phyloP scores from a whole-genome alignment of 2,888 invertebrate genomes.

The Eristalis intricaria region DNA sequence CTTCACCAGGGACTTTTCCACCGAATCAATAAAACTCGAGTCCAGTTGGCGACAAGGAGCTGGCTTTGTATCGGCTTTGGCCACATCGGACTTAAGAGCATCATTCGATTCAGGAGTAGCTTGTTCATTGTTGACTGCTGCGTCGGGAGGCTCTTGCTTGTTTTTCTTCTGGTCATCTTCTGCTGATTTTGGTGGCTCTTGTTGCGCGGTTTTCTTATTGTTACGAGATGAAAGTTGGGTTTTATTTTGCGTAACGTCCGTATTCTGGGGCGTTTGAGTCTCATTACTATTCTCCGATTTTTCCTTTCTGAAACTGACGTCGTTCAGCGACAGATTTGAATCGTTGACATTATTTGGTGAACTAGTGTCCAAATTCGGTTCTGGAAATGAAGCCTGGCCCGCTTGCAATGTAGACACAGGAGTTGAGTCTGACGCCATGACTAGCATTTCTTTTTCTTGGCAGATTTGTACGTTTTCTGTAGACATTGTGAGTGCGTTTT shows the following conservation, averaged over 20 bases:
- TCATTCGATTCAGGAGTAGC: constrained; percentile 40
- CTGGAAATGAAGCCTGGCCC: neutral
- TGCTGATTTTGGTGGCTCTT: neutral
- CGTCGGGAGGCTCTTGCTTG: neutral
- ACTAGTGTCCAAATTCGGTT: neutral
- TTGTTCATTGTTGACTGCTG: neutral
- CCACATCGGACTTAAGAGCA: neutral
- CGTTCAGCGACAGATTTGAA: neutral
- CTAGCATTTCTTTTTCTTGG: neutral
- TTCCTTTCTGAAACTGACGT: neutral
- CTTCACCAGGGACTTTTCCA: constrained; percentile 46
- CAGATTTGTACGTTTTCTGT: neutral
- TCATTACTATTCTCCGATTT: neutral
- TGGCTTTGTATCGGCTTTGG: constrained; percentile 14
- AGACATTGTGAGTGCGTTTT: neutral
- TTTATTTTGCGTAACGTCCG: neutral
- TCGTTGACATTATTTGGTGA: neutral
- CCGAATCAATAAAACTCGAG: constrained; percentile 53
- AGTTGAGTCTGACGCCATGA: neutral
- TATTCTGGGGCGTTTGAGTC: neutral
- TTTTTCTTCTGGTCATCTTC: neutral
- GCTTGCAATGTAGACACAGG: neutral
- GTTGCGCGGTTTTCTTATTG: constrained; percentile 18
- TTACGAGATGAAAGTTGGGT: constrained; percentile 31
- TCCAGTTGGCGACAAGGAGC: constrained; percentile 44